These are phyloP conservation scores for Galbula dea DNA, from an alignment of 2,113 vertebrate species.

Conservation along the genomic window DNA sequence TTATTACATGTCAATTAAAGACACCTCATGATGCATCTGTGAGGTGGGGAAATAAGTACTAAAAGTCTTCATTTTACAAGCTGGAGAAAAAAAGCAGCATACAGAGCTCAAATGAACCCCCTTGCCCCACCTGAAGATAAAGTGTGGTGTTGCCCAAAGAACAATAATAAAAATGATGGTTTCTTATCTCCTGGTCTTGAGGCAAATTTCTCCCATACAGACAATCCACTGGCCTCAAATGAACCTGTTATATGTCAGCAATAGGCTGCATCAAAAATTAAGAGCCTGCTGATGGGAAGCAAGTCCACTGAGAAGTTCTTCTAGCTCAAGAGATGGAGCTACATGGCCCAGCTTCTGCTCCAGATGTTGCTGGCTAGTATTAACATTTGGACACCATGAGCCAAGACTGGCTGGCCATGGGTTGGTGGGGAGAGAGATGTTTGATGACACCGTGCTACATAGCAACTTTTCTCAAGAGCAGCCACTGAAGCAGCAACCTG, in stretches of 20 bases:
- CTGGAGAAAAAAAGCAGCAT: not conserved
- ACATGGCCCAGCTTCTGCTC: not conserved
- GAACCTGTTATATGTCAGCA: accelerated
- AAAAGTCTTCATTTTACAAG: not conserved
- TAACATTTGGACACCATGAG: not conserved
- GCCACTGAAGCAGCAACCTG: not conserved
- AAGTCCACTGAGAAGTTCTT: not conserved
- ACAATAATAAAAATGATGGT: not conserved
- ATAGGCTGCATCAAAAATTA: not conserved
- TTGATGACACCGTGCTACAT: constrained; percentile 3
- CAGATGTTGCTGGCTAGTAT: not conserved
- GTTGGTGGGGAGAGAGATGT: not conserved
- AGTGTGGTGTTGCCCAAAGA: not conserved
- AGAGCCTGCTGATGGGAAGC: not conserved
- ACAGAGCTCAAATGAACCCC: not conserved
- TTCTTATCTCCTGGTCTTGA: not conserved
- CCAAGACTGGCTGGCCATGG: not conserved
- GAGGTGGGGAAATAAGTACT: not conserved
- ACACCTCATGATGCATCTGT: not conserved
- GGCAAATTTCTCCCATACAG: not conserved
- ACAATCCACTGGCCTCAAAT: not conserved
- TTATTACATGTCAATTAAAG: not conserved
- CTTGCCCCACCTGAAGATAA: not conserved
- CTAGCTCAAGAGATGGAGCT: not conserved
- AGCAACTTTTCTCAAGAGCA: not conserved